Evolutionary conservation across 2,888 invertebrate species (phyloP).

Genomic region (Tenthredo distinguenda): DNA sequence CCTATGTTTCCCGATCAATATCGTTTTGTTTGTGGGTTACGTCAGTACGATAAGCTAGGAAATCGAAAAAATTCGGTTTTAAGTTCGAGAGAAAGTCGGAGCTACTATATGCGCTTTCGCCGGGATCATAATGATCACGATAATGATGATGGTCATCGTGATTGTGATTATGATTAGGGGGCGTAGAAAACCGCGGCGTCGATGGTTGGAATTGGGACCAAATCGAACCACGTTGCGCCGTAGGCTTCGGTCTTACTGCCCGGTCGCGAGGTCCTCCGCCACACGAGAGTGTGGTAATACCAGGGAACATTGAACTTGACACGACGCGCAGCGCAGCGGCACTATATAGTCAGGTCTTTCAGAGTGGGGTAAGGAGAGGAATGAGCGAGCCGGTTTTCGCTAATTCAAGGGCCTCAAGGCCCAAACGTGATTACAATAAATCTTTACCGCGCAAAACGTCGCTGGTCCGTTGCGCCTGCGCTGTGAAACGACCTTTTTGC

Average conservation of each 20-base stretch:
- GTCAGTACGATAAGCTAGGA: background rate
- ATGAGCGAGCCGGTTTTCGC: slow-evolving; percentile 46
- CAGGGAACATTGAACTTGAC: slow-evolving; percentile 67
- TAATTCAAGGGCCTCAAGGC: slow-evolving; percentile 52
- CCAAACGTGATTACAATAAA: slow-evolving; percentile 53
- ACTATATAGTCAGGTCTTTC: background rate
- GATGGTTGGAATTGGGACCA: slow-evolving; percentile 1
- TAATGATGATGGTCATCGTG: background rate
- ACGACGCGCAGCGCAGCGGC: slow-evolving; percentile 57
- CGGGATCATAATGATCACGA: background rate
- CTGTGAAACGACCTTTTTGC: slow-evolving; percentile 43
- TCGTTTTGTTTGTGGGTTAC: background rate
- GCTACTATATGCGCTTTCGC: background rate
- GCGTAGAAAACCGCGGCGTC: slow-evolving; percentile 18
- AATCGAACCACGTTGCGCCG: slow-evolving; percentile 2
- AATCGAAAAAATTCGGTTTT: background rate
- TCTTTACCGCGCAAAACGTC: slow-evolving; percentile 46
- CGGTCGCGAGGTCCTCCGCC: slow-evolving; percentile 44
- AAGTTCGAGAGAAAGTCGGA: background rate
- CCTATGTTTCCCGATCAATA: background rate
- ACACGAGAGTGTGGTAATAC: slow-evolving; percentile 43
- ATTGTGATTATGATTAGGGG: slow-evolving; percentile 17
- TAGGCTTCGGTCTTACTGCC: background rate
- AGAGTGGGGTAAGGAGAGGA: slow-evolving; percentile 40
- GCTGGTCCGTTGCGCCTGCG: slow-evolving; percentile 34